Evolutionary conservation across 2,888 invertebrate genomes (phyloP), one percentile per base, ranked within the genome.

Genomic region (Rhyacophila evoluta): DNA sequence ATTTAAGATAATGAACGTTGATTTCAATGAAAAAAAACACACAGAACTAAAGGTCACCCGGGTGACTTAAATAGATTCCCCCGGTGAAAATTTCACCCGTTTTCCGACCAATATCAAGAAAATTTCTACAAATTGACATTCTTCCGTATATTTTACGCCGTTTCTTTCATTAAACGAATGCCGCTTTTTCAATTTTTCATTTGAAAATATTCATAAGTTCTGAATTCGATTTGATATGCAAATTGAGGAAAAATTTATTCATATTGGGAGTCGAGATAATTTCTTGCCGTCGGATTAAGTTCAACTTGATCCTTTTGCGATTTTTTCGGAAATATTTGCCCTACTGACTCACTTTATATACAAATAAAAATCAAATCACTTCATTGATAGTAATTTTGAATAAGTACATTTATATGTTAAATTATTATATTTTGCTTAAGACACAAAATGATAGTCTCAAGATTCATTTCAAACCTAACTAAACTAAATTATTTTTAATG

Each of bases 241-340:
- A 55, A 55, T 55, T 55, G 25, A 55, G 19, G 55, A 55, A 55
- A 55, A 55, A 55, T 55, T 55, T 55, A 55, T 55, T 55, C 55
- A 55, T 55, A 55, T 55, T 55, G 55, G 55, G 19, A 55, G 55
- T 55, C 19, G 19, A 55, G 55, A 55, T 55, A 55, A 55, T 55
- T 55, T 55, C 1, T 55, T 55, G 55, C 55, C 19, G 19, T 55
- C 55, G 8, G 25, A 55, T 55, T 55, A 2, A 19, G 6, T 8
- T 25, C n/a, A n/a, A n/a, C n/a, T n/a, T n/a, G n/a, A n/a, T 15
- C 55, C 25, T 55, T 39, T 55, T 55, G 2, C 10, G 8, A 55
- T 25, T 25, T 25, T 39, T 39, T 12, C 39, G 15, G 39, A 39
- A 39, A n/a, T n/a, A n/a, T n/a, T n/a, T n/a, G n/a, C n/a, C n/a